These are phyloP conservation scores for Oncorhynchus clarkii DNA, from an alignment of 2,113 vertebrate genomes.

Conservation along the genomic window DNA sequence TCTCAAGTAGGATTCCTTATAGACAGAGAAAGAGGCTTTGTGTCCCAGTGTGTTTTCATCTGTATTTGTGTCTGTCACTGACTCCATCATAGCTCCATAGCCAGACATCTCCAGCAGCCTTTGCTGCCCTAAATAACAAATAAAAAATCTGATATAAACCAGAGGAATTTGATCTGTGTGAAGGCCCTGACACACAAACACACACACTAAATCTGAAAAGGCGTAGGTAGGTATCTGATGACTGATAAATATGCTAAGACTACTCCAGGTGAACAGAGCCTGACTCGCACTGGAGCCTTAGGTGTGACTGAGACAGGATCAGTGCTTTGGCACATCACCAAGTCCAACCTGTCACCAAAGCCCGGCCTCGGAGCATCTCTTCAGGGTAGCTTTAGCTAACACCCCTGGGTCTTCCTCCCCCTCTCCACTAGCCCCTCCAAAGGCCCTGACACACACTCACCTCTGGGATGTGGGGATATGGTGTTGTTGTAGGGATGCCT, in stretches of 20 bases:
- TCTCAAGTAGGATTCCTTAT: background rate
- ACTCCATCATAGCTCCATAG: constrained; percentile 85
- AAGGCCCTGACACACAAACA: too few species aligned
- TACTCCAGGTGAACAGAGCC: constrained; percentile 95
- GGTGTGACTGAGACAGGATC: constrained; percentile 96
- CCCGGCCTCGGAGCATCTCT: too few species aligned
- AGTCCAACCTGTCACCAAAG: constrained; percentile 12
- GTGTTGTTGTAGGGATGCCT: constrained; percentile 76
- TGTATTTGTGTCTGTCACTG: constrained; percentile 46
- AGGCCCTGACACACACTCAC: background rate
- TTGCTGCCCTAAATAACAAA: constrained; percentile 76
- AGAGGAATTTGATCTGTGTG: constrained; percentile 47
- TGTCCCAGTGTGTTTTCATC: constrained; percentile 15
- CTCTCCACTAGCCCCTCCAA: too few species aligned
- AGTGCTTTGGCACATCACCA: constrained; percentile 61
- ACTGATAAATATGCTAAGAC: constrained; percentile 98
- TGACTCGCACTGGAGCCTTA: constrained; percentile 93
- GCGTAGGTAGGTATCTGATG: constrained; percentile 6
- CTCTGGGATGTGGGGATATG: constrained; percentile 68
- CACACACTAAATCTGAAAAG: too few species aligned
- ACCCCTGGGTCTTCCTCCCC: too few species aligned
- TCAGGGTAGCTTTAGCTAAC: too few species aligned
- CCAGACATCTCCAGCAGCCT: constrained; percentile 59
- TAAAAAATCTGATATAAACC: constrained; percentile 56
- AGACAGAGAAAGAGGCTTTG: background rate